Evolutionary conservation across 2,797 vertebrate species (phyloP).

Genomic region (Pachyuromys duprasi): DNA sequence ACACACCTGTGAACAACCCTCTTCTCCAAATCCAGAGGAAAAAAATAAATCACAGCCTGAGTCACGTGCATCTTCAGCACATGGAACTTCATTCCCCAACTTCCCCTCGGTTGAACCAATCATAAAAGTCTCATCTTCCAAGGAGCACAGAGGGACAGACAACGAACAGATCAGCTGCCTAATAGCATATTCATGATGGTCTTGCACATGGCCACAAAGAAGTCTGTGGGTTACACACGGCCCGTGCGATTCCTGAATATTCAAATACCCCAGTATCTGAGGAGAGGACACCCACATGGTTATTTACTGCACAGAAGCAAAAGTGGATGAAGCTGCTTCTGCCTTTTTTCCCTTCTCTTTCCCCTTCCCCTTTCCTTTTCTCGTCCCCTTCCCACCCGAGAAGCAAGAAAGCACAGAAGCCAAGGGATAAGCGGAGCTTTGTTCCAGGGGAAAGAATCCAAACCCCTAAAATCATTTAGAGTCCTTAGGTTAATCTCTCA

Average conservation of each 20-base stretch:
- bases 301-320: slow-evolving; percentile 34
- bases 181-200: slow-evolving; percentile 50
- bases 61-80: slow-evolving; percentile 41
- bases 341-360: background rate
- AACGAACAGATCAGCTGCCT: slow-evolving; percentile 54
- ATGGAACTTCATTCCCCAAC: slow-evolving; percentile 12
- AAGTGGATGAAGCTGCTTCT: background rate
- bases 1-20: slow-evolving; percentile 37
- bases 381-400: background rate
- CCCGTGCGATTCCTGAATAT: slow-evolving; percentile 61
- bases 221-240: slow-evolving; percentile 62
- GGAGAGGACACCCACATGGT: slow-evolving; percentile 49
- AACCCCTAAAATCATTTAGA: background rate
- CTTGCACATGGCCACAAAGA: slow-evolving; percentile 13
- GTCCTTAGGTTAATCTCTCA: background rate
- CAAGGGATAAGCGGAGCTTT: background rate
- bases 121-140: slow-evolving; percentile 67
- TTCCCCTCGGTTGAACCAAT: slow-evolving; percentile 47
- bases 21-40: slow-evolving; percentile 33
- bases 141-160: slow-evolving; percentile 61
- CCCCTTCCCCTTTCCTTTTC: no score
- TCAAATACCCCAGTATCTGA: slow-evolving; percentile 59
- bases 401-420: background rate
- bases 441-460: background rate
- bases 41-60: slow-evolving; percentile 68